Percentiles rank a stretch among this genome's conserved stretches.
Conservation (phyloP, 2,888 invertebrate species). For the Tipula unca region DNA sequence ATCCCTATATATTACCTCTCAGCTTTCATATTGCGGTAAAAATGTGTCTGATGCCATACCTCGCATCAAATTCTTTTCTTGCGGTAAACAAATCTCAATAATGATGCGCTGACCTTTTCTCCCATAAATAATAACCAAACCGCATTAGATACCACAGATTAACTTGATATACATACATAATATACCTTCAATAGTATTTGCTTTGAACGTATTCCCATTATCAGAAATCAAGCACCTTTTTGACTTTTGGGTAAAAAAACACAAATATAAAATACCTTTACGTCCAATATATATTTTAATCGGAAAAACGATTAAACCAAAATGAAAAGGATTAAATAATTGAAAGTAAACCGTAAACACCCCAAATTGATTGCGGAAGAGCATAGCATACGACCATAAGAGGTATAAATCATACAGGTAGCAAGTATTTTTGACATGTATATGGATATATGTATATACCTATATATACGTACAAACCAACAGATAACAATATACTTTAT, state of each 20-base stretch:
- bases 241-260: not conserved
- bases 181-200: not conserved
- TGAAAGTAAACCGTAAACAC: not conserved
- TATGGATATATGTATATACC: not conserved
- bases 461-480: not conserved
- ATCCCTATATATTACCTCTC: no score
- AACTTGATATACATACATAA: no score
- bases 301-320: not conserved
- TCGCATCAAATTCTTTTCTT: no score
- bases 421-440: not conserved
- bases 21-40: no score
- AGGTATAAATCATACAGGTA: conserved; percentile 8
- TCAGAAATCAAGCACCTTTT: not conserved
- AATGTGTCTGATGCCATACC: no score
- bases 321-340: not conserved
- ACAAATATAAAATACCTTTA: not conserved
- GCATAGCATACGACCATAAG: not conserved
- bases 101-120: no score
- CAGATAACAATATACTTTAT: not conserved
- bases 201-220: not conserved
- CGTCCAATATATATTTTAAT: not conserved
- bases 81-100: no score
- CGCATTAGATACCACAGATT: no score
- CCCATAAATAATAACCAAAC: no score
- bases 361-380: not conserved